Conservation (phyloP, 1,140 invertebrate genomes). For the Zaprionus camerounensis region DNA sequence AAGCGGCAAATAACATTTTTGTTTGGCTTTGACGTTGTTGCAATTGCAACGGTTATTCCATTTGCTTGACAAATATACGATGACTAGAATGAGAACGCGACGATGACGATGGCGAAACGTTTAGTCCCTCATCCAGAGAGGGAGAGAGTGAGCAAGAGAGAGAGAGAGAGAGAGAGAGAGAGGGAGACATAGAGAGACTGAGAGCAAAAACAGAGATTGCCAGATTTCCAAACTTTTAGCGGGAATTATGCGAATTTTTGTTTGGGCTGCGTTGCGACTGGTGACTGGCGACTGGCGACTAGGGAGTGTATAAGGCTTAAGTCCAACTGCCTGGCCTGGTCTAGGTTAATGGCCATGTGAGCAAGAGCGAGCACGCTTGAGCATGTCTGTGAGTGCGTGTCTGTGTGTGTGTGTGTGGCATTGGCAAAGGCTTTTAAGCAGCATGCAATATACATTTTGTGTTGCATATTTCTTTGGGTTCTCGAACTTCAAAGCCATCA, state of each 20-base stretch:
- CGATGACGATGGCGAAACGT: slow-evolving; percentile 39
- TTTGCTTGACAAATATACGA: slow-evolving; percentile 81
- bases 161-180: not conserved
- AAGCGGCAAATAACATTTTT: slow-evolving; percentile 83
- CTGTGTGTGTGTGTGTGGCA: slow-evolving; percentile 41
- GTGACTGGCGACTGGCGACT: slow-evolving; percentile 48
- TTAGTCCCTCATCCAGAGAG: slow-evolving; percentile 34
- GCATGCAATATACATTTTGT: slow-evolving; percentile 47
- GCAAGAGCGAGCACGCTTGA: slow-evolving; percentile 20
- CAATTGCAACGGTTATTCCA: slow-evolving; percentile 81
- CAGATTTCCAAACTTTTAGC: slow-evolving; percentile 66
- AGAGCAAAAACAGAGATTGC: slow-evolving; percentile 5
- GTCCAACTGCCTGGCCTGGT: slow-evolving; percentile 38
- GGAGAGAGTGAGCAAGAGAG: not conserved
- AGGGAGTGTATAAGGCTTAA: slow-evolving; percentile 32
- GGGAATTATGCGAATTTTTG: slow-evolving; percentile 80
- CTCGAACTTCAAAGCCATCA: slow-evolving; percentile 70
- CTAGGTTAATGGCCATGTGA: slow-evolving; percentile 55
- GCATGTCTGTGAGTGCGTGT: slow-evolving; percentile 43
- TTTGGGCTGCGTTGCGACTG: slow-evolving; percentile 58
- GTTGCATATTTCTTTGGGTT: slow-evolving; percentile 47
- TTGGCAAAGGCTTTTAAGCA: slow-evolving; percentile 62
- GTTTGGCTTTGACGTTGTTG: slow-evolving; percentile 81
- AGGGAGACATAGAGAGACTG: not conserved
- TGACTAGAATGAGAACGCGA: slow-evolving; percentile 36